Evolutionary conservation across 2,888 invertebrate species (phyloP).

Genomic region (Syritta pipiens): DNA sequence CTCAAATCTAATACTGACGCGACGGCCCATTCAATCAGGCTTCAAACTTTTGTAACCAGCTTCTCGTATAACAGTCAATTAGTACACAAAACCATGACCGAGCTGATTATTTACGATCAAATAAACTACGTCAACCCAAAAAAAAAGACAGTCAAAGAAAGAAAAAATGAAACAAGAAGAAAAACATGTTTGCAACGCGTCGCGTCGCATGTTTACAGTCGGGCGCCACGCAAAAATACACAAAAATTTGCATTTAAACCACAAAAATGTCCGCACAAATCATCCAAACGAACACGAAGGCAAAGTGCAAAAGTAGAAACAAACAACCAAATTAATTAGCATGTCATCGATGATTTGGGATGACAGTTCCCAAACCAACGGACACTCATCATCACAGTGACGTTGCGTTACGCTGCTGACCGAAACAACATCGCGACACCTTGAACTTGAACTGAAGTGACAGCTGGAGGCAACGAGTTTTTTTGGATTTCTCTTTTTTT

Average conservation of each 20-base stretch:
- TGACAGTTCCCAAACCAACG: too few relatives aligned
- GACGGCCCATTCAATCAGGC: conserved; percentile 39
- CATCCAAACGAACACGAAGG: conserved; percentile 36
- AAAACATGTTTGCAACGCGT: conserved; percentile 62
- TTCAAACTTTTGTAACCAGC: not conserved
- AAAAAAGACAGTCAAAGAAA: not conserved
- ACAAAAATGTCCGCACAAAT: conserved; percentile 41
- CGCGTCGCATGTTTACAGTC: conserved; percentile 52
- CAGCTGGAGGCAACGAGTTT: not conserved
- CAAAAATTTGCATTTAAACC: conserved; percentile 44
- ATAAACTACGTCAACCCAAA: conserved; percentile 42
- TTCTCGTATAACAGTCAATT: conserved; percentile 47
- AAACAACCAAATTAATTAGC: conserved; percentile 55
- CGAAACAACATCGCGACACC: conserved; percentile 29
- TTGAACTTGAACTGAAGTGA: conserved; percentile 39
- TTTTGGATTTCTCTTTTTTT: too few relatives aligned
- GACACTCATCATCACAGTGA: too few relatives aligned
- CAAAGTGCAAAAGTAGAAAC: conserved; percentile 17
- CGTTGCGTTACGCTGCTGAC: too few relatives aligned
- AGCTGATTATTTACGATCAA: conserved; percentile 60
- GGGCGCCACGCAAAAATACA: conserved; percentile 56
- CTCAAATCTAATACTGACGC: conserved; percentile 3
- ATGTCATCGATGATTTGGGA: conserved; percentile 60
- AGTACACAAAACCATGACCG: conserved; percentile 37
- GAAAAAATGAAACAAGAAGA: conserved; percentile 13